Percentiles rank a stretch among this genome's conserved stretches.
These are phyloP conservation scores for Megatriorchis doriae DNA, from an alignment of 2,113 vertebrate genomes.

Conservation along the genomic window DNA sequence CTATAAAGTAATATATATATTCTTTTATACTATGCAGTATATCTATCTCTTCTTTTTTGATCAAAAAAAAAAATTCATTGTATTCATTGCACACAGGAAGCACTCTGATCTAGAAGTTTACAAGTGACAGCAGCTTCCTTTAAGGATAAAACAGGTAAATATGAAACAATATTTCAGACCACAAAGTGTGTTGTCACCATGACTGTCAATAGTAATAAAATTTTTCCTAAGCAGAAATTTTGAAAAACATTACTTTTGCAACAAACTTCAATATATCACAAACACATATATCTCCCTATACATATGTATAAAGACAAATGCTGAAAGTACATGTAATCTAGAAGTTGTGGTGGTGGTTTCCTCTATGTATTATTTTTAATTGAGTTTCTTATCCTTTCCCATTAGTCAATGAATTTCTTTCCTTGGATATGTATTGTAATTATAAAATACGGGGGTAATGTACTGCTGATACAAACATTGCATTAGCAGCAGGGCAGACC, in stretches of 20 bases:
- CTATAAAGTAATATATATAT: neutral
- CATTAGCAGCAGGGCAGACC: neutral
- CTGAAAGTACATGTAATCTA: neutral
- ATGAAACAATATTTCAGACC: neutral
- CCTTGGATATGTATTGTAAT: neutral
- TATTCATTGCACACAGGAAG: neutral
- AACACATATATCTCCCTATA: neutral
- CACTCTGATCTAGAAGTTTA: neutral
- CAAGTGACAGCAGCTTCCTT: neutral
- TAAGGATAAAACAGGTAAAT: neutral
- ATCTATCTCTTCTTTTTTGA: neutral
- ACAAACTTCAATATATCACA: neutral
- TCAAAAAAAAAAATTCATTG: neutral
- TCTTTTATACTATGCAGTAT: neutral
- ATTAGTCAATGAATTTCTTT: neutral
- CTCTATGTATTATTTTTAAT: neutral
- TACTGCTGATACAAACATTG: neutral
- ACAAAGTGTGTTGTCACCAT: neutral
- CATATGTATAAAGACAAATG: neutral
- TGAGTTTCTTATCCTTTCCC: neutral
- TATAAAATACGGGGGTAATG: neutral
- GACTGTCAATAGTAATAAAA: neutral
- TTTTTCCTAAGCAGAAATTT: neutral
- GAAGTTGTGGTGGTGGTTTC: neutral
- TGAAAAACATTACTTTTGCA: neutral